Conservation (phyloP, 2,113 vertebrate species). For the Perccottus glenii region DNA sequence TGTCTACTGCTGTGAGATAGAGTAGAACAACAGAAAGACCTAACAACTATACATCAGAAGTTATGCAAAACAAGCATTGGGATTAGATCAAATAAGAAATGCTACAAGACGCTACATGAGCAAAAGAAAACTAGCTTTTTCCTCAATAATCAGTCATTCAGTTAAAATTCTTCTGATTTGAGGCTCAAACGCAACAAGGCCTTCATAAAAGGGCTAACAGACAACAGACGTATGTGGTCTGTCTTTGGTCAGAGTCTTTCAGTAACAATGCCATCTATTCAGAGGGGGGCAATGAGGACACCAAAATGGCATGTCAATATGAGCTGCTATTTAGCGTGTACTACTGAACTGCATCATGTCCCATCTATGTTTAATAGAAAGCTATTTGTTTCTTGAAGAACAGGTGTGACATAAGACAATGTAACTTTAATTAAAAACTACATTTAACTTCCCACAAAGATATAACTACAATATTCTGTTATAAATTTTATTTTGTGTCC, state of each 20-base stretch:
- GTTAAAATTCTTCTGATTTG: too few relatives aligned
- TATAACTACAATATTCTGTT: not conserved
- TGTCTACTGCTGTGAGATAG: not conserved
- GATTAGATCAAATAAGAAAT: not conserved
- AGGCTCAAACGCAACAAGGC: not conserved
- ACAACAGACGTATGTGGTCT: not conserved
- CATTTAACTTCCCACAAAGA: too few relatives aligned
- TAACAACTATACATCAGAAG: not conserved
- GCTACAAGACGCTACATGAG: not conserved
- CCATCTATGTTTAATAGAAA: slow-evolving; percentile 4
- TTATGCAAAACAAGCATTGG: not conserved
- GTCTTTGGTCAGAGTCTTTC: slow-evolving; percentile 10
- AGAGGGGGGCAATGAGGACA: slow-evolving; percentile 27
- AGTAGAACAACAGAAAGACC: not conserved
- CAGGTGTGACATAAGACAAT: slow-evolving; percentile 11
- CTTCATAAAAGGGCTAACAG: not conserved
- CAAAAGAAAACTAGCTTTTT: too few relatives aligned
- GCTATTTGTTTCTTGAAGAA: slow-evolving; percentile 5
- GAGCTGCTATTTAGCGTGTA: slow-evolving; percentile 2
- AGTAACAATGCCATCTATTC: slow-evolving; percentile 56
- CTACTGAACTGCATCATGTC: not conserved
- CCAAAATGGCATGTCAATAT: slow-evolving; percentile 26
- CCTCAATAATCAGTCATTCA: not conserved
- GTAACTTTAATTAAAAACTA: not conserved
- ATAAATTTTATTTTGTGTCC: too few relatives aligned